Evolutionary conservation across 2,797 vertebrate genomes (phyloP).

Genomic region (Sebastolobus altivelis): DNA sequence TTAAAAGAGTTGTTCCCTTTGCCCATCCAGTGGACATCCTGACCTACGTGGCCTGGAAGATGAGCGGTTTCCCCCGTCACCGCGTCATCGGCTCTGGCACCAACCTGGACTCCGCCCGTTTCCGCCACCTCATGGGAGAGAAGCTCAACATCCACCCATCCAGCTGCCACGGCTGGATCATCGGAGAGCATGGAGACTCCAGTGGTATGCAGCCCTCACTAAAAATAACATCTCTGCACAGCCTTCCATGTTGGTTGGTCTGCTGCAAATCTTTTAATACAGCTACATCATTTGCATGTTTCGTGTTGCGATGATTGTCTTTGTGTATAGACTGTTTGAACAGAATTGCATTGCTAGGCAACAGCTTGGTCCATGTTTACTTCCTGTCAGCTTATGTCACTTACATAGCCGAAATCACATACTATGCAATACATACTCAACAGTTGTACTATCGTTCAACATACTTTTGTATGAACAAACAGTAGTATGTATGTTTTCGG

Average conservation of each 20-base stretch:
- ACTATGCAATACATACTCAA: too few species aligned
- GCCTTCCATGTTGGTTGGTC: background rate
- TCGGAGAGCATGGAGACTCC: slow-evolving; percentile 97
- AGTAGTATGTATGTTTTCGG: too few species aligned
- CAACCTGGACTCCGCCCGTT: slow-evolving; percentile 96
- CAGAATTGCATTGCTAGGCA: too few species aligned
- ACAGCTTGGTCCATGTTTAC: too few species aligned
- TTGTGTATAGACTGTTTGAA: background rate
- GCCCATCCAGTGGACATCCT: slow-evolving; percentile 91
- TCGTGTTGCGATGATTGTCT: too few species aligned
- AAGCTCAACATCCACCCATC: slow-evolving; percentile 91
- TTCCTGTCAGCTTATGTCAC: too few species aligned
- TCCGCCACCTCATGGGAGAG: slow-evolving; percentile 96
- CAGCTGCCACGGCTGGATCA: slow-evolving; percentile 96
- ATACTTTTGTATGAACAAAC: too few species aligned
- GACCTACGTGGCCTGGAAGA: slow-evolving; percentile 98
- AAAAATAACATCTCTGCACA: slow-evolving; percentile 40
- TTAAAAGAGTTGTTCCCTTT: background rate
- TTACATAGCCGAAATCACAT: too few species aligned
- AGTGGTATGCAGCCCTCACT: slow-evolving; percentile 88
- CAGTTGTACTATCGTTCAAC: too few species aligned
- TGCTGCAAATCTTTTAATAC: background rate
- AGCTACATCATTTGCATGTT: background rate
- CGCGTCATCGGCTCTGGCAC: slow-evolving; percentile 97
- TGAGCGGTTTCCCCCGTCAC: slow-evolving; percentile 96